Evolutionary conservation across 2,888 invertebrate genomes (phyloP).

Genomic region (Encarsia formosa): DNA sequence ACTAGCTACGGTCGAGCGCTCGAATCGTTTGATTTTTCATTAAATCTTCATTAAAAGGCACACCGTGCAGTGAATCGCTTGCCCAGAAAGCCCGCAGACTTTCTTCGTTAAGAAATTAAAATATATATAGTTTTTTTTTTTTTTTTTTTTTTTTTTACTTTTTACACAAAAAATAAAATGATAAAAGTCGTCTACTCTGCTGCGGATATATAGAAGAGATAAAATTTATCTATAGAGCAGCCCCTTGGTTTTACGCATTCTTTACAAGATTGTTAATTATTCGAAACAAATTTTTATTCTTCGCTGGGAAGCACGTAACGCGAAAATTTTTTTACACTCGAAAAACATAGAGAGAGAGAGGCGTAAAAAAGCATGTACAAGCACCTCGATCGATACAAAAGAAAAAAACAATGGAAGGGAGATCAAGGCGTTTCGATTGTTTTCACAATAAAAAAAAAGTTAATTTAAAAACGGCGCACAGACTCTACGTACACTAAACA

Average conservation of each 20-base stretch:
- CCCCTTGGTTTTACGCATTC: neutral
- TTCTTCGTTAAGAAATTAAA: conserved; percentile 17
- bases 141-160: neutral
- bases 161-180: neutral
- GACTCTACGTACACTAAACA: too few relatives aligned
- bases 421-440: conserved; percentile 10
- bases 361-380: too few relatives aligned
- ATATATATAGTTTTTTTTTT: conserved; percentile 1
- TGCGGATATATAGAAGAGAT: neutral
- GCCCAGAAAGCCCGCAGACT: conserved; percentile 27
- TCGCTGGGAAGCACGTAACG: too few relatives aligned
- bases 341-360: too few relatives aligned
- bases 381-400: too few relatives aligned
- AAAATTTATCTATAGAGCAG: neutral
- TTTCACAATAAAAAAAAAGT: conserved; percentile 1
- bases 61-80: conserved; percentile 29
- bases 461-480: neutral
- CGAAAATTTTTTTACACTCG: too few relatives aligned
- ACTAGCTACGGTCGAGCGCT: conserved; percentile 5
- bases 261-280: conserved; percentile 10
- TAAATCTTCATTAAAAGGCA: conserved; percentile 28
- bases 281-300: too few relatives aligned
- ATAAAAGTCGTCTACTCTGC: too few relatives aligned
- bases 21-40: conserved; percentile 11
- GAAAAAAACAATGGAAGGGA: conserved; percentile 15